Evolutionary conservation across 2,888 invertebrate species (phyloP), one percentile per base, ranked within the genome.

Genomic region (Spialia ferax): DNA sequence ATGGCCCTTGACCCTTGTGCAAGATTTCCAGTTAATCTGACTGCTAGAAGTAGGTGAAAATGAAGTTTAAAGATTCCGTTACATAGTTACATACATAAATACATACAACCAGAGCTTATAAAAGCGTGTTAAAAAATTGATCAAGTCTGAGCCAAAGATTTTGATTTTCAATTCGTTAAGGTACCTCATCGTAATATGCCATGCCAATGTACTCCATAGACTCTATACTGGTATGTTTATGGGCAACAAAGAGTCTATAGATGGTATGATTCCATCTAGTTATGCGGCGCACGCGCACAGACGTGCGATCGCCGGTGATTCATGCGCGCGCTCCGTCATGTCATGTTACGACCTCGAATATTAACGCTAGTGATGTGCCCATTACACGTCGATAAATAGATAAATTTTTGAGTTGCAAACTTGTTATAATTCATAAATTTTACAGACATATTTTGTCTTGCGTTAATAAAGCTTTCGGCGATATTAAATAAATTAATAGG

Each of bases 301-400:
- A 85, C 83, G 80, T 79, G 66, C 77, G 77, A 76, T 78, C 75
- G 74, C 71, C 75, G 79, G 83, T 91, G 91, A 91, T 86, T 91
- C 91, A 91, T 84, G 81, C 83, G 81, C 85, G 75, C 78, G 83
- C 86, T 83, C 75, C 83, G 82, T 85, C 88, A 86, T 87, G 88
- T 87, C 89, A 83, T 80, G 81, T 83, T 87, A 83, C 80, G 88
- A 87, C 88, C 90, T 89, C 91, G 85, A 86, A 86, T 83, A 80
- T 77, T 79, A 78, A 74, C 72, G 73, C 76, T 83, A 91, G 88
- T 79, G 81, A 77, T 74, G 85, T 71, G 62, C 67, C 63, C 10
- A 11, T 11, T 8, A 20, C 4, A 15, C 22, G 6, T 50, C 48
- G 48, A 50, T 20, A 20, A 22, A 50, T 7, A 1, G 18, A 10